Conservation (phyloP, 2,888 invertebrate genomes). For the Neocrepidodera transversa region DNA sequence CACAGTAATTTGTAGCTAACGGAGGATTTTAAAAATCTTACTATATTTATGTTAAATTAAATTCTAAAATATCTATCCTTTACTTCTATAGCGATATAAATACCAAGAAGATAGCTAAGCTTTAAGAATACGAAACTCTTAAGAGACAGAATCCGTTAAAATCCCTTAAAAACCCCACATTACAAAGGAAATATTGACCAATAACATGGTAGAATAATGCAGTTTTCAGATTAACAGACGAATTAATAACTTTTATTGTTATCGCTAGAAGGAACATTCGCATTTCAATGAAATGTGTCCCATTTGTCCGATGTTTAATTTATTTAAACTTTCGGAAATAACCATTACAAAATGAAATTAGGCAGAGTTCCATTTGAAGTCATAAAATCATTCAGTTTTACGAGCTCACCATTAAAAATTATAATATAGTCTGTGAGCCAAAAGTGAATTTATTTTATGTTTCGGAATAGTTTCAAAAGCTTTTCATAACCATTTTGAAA, state of each 20-base stretch:
- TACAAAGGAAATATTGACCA: constrained; percentile 1
- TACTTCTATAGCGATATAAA: too few relatives aligned
- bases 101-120: too few relatives aligned
- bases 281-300: constrained; percentile 29
- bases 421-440: constrained; percentile 5
- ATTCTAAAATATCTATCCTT: too few relatives aligned
- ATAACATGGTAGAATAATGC: constrained; percentile 6
- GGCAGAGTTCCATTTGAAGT: constrained; percentile 27
- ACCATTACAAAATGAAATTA: constrained; percentile 28
- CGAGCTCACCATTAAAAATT: constrained; percentile 29
- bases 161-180: background rate
- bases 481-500: too few relatives aligned
- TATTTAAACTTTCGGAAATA: constrained; percentile 27
- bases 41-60: too few relatives aligned
- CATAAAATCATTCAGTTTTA: constrained; percentile 30
- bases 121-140: too few relatives aligned
- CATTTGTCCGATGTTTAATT: constrained; percentile 23
- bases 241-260: constrained; percentile 35
- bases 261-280: constrained; percentile 28
- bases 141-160: background rate
- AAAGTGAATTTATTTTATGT: background rate
- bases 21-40: too few relatives aligned
- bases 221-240: constrained; percentile 17
- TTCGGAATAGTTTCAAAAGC: too few relatives aligned
- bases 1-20: too few relatives aligned